Conservation (phyloP, 23 tunicate genomes). For the Phallusia fumigata region DNA sequence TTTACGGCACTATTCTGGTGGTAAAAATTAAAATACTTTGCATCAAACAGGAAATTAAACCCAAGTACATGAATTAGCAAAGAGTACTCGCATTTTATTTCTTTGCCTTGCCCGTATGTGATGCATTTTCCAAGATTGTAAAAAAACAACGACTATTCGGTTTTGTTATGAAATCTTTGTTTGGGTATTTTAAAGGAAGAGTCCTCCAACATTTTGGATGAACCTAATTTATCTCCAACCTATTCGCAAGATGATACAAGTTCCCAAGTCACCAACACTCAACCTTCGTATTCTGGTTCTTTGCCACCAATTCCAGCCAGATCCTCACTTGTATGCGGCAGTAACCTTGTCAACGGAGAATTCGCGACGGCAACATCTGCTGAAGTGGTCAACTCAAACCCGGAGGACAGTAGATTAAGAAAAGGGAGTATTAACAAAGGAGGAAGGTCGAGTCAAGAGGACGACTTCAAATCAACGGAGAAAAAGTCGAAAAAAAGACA, state of each 20-base stretch:
- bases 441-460: background rate
- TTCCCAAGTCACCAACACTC: background rate
- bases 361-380: background rate
- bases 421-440: background rate
- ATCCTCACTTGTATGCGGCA: background rate
- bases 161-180: no score
- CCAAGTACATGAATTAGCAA: no score
- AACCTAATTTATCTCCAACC: no score
- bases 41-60: no score
- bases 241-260: background rate
- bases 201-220: no score
- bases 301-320: conserved; percentile 23
- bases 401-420: background rate
- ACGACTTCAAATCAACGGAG: conserved; percentile 18
- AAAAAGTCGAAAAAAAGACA: conserved; percentile 19
- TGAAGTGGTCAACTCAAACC: background rate
- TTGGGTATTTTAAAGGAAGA: no score
- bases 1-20: no score
- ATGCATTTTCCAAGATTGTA: no score
- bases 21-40: no score
- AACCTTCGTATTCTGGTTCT: background rate
- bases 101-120: no score
- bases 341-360: background rate
- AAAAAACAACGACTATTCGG: no score
- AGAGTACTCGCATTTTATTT: no score